Conservation (phyloP, 1,140 invertebrate species). For the Cydia splendana region DNA sequence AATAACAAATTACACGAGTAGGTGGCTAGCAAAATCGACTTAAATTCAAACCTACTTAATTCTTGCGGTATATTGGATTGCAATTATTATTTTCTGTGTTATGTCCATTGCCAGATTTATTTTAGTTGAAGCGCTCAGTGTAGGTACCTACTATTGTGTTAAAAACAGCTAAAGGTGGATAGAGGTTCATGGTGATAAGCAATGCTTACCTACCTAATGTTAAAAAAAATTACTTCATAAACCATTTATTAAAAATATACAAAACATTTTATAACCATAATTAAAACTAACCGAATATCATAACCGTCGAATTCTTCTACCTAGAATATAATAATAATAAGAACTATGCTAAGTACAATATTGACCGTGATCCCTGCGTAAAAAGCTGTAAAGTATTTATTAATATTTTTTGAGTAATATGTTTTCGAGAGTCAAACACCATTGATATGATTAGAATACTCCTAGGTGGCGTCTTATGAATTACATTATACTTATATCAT, state of each 20-base stretch:
- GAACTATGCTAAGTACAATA: slow-evolving; percentile 52
- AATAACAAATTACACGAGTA: no score
- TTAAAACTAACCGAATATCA: slow-evolving; percentile 43
- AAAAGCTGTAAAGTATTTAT: slow-evolving; percentile 33
- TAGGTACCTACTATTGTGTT: no score
- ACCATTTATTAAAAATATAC: slow-evolving; percentile 59
- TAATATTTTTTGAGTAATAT: slow-evolving; percentile 7
- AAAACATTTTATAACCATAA: slow-evolving; percentile 54
- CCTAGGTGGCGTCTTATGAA: slow-evolving; percentile 4
- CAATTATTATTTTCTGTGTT: background rate
- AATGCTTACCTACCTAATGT: background rate
- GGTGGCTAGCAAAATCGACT: no score
- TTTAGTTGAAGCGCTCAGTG: no score
- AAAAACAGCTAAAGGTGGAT: background rate
- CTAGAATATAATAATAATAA: slow-evolving; percentile 41
- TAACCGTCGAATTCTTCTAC: slow-evolving; percentile 43
- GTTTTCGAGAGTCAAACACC: slow-evolving; percentile 8
- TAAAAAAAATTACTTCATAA: slow-evolving; percentile 39
- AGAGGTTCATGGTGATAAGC: background rate
- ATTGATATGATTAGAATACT: background rate
- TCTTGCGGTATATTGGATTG: background rate
- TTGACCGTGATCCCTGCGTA: slow-evolving; percentile 48
- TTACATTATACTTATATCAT: background rate
- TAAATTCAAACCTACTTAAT: no score
- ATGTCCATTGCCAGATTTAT: background rate